phyloP scores from a whole-genome alignment of 2,113 vertebrate genomes.

The Accipiter cooperii region DNA sequence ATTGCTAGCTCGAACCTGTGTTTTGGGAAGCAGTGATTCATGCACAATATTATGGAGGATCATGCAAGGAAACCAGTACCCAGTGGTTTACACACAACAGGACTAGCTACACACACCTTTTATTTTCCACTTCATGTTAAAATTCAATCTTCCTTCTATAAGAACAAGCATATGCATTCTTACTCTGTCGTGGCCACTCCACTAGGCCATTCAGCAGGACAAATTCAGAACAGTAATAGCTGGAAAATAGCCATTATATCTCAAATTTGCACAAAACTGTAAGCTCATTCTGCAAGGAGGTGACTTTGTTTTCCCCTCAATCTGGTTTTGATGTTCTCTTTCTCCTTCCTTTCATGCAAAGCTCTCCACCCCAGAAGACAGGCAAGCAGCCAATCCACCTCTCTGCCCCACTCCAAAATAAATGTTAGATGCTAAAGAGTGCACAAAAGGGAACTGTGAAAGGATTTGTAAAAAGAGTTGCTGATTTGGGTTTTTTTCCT shows the following conservation, averaged over 20 bases:
- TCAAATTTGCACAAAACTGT: not conserved
- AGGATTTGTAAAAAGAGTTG: not conserved
- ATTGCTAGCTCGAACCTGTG: not conserved
- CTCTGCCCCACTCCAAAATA: conserved; percentile 44
- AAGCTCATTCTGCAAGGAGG: not conserved
- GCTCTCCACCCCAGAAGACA: conserved; percentile 35
- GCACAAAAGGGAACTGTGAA: conserved; percentile 13
- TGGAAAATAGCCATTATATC: not conserved
- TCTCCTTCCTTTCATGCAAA: conserved; percentile 28
- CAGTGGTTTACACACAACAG: not conserved
- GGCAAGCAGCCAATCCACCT: conserved; percentile 48
- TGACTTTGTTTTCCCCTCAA: conserved; percentile 24
- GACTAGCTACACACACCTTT: not conserved
- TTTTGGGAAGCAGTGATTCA: not conserved
- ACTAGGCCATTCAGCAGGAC: not conserved
- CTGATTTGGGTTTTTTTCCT: not conserved
- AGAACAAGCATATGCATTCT: not conserved
- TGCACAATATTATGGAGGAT: not conserved
- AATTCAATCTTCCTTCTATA: not conserved
- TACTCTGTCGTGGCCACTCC: not conserved
- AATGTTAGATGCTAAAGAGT: conserved; percentile 32
- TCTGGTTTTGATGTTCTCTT: conserved; percentile 56
- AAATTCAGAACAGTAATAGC: not conserved
- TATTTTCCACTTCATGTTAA: not conserved
- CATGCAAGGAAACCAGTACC: not conserved